phyloP scores from a whole-genome alignment of 2,113 vertebrate genomes.

The Oryctolagus cuniculus region mOryCun1.1 NC_091434.1:106066001-106066500 shows the following conservation, averaged over 20 bases:
- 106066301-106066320: slow-evolving; percentile 59
- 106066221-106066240: slow-evolving; percentile 22
- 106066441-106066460: slow-evolving; percentile 25
- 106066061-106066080: background rate
- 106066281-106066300: slow-evolving; percentile 60
- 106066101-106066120: slow-evolving; percentile 27
- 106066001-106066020: background rate
- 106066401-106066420: background rate
- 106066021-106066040: slow-evolving; percentile 69
- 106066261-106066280: slow-evolving; percentile 64
- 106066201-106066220: slow-evolving; percentile 56
- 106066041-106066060: slow-evolving; percentile 28
- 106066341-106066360: slow-evolving; percentile 52
- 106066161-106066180: slow-evolving; percentile 55
- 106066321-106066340: slow-evolving; percentile 39
- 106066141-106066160: slow-evolving; percentile 72
- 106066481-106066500: slow-evolving; percentile 25
- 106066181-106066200: slow-evolving; percentile 67
- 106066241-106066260: slow-evolving; percentile 46
- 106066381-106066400: slow-evolving; percentile 29
- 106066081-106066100: slow-evolving; percentile 59
- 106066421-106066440: slow-evolving; percentile 51
- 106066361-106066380: slow-evolving; percentile 13
- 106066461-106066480: background rate
- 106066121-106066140: slow-evolving; percentile 35